Base-by-base conservation (phyloP, 2,888 invertebrate species). In the Deilephila elpenor region DNA sequence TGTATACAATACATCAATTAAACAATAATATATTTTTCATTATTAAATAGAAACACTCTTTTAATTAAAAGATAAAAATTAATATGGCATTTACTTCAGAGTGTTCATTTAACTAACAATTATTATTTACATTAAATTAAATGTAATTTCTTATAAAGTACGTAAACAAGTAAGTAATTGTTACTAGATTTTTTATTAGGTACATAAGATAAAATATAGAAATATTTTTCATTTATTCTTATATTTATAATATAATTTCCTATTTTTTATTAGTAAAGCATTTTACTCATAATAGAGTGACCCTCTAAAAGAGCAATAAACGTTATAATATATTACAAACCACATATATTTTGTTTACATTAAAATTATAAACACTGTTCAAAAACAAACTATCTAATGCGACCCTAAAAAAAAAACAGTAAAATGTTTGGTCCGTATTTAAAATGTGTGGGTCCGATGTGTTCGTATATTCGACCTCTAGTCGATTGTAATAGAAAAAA, bases 21-120 rank as follows among this genome's bases (percentile, higher is more conserved):
- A 44, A 44, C 44, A 56, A n/a, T 44, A 67, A 67, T 25, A 72
- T 75, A 67, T 76, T 73, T 72, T 75, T 74, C 71, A 32, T 20
- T 72, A 59, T 71, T 60, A 44, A 61, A 62, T 34, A 32, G 34
- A 32, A 25, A 71, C 59, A 67, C 67, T 73, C 64, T 59, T 73
- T 61, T 74, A 79, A 73, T 80, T 81, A 83, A 82, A 74, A 78
- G 75, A 81, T 87, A 86, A 88, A 84, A 87, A 87, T 86, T 94
- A 94, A 94, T 94, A 94, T 94, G 94, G 94, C 94, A 93, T 91
- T 92, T 87, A 86, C 84, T 82, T 85, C 84, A 84, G 86, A 88
- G 89, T 86, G 84, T 82, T 74, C 71, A 44, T 73, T 77, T 83
- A 82, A 84, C 78, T 83, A 79, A 80, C 74, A 78, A 84, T 80